These are phyloP conservation scores for Dicyrtomina minuta DNA, from an alignment of 2,888 invertebrate species.

Conservation along the genomic window DNA sequence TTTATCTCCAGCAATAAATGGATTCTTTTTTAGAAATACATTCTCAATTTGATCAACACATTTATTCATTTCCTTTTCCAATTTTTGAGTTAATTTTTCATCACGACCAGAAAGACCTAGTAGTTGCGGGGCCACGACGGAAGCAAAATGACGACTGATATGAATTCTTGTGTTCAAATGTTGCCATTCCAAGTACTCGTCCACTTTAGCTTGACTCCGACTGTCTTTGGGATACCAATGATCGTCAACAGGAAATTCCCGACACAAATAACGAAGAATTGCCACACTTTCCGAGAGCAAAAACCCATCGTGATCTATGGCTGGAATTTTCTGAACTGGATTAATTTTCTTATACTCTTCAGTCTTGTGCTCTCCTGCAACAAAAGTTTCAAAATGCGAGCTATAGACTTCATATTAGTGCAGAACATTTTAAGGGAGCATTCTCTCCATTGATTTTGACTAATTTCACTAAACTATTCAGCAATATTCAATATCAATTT, in stretches of 20 bases:
- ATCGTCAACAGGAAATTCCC: conserved; percentile 61
- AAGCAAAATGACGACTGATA: conserved; percentile 17
- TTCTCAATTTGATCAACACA: conserved; percentile 10
- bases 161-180: conserved; percentile 63
- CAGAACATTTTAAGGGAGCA: background rate
- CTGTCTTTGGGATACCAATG: conserved; percentile 68
- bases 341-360: conserved; percentile 21
- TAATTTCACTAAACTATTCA: no score
- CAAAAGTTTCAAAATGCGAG: background rate
- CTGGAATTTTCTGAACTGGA: conserved; percentile 24
- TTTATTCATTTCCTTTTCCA: conserved; percentile 6
- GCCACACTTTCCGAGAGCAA: conserved; percentile 63
- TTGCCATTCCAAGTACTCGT: conserved; percentile 77
- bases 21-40: background rate
- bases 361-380: conserved; percentile 21
- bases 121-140: conserved; percentile 61
- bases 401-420: background rate
- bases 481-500: no score
- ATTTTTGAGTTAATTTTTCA: background rate
- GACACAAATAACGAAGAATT: conserved; percentile 68
- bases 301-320: conserved; percentile 28
- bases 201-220: conserved; percentile 65
- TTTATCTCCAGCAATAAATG: conserved; percentile 19
- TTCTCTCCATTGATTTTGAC: no score
- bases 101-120: conserved; percentile 53